Evolutionary conservation across 2,113 vertebrate species (phyloP), one percentile per base, ranked within the genome.

Genomic region (Mormyrus lacerda): DNA sequence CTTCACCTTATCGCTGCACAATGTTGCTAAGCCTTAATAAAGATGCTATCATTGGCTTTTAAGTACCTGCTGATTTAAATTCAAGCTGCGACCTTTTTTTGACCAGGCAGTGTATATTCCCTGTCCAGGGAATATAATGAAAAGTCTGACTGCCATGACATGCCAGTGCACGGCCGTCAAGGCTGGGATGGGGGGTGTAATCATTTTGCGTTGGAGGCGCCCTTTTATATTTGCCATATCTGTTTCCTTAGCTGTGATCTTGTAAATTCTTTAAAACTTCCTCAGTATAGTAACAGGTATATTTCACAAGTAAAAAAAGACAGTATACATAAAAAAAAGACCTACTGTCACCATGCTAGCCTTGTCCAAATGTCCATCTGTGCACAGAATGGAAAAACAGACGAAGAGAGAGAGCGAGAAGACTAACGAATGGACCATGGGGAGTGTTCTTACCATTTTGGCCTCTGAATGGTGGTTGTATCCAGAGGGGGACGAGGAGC

Each of bases 401-500:
- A 39, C 0, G 82, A 39, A 10, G 44, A 90, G 91, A 91, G n/a
- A 42, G 55, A 90, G 90, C 19, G 27, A 88, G 21, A 69, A 21
- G 58, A 51, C 87, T 89, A 8, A 86, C 0, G 24, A n/a, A 3
- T 91, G 61, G 27, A 31, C 9, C 89, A 89, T 3, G 86, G 89
- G 91, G 35, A 42, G 15, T 39, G 87, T 89, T 91, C 97, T 97
- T 91, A 99, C 98, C 98, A 99, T 97, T 94, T 98, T 99, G 93
- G 98, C 97, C 94, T 99, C 98, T 0, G 96, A 97, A 93, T 97
- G 97, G 90, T 94, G 93, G 42, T 96, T 96, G 91, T 97, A 97
- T 84, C 97, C 97, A 6, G 98, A 97, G 0, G 98, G 98, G 11
- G 98, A 99, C 89, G 97, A 93, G 27, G 98, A 97, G 1, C 97